phyloP scores from a whole-genome alignment of 1,140 invertebrate species.

The Nomia melanderi region DNA sequence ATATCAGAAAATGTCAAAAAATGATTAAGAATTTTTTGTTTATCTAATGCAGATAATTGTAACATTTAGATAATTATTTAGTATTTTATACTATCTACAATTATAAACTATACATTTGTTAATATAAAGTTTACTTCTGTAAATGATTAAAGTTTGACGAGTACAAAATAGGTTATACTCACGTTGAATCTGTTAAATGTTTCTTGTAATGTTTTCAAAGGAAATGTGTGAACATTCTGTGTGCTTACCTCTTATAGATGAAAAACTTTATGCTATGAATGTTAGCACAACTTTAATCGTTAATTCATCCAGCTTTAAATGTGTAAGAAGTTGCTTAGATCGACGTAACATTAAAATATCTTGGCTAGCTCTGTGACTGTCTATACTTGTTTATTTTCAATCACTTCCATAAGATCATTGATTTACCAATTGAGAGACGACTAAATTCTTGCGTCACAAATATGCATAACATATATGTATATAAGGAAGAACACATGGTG shows the following conservation, averaged over 20 bases:
- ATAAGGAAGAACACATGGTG: too few species aligned
- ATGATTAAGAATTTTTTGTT: neutral
- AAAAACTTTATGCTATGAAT: neutral
- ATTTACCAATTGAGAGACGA: neutral
- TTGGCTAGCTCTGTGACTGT: neutral
- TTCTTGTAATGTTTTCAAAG: neutral
- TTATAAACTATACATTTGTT: neutral
- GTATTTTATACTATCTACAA: neutral
- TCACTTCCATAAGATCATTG: conserved; percentile 22
- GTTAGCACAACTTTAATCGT: neutral
- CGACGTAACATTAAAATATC: conserved; percentile 14
- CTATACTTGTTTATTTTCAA: conserved; percentile 31
- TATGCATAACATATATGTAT: neutral
- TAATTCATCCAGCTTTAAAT: conserved; percentile 13
- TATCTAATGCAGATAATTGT: neutral
- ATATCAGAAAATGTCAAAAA: neutral
- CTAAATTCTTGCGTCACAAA: neutral
- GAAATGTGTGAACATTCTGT: neutral
- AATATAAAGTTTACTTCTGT: neutral
- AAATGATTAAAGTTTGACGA: neutral
- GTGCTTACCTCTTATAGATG: neutral
- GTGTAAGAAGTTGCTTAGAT: neutral
- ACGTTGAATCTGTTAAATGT: conserved; percentile 7
- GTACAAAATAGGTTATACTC: conserved; percentile 19
- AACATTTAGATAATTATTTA: neutral